Conservation (phyloP, 2,797 vertebrate genomes). For the Eremophila alpestris region DNA sequence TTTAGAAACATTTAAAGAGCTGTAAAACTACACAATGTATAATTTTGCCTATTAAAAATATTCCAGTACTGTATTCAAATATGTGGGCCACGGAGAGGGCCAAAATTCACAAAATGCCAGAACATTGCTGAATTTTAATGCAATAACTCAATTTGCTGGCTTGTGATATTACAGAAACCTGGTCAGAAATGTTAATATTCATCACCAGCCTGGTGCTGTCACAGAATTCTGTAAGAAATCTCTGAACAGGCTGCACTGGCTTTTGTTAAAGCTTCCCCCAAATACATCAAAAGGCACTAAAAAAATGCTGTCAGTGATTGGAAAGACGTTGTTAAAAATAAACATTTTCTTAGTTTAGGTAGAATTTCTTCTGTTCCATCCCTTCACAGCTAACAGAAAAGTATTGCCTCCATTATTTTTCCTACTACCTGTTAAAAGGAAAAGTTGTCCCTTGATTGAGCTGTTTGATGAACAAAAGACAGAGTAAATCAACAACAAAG, state of each 20-base stretch:
- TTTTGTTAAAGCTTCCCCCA: background rate
- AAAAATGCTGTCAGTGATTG: background rate
- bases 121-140: background rate
- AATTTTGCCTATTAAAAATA: background rate
- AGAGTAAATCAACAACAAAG: background rate
- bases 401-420: background rate
- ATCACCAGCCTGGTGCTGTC: background rate
- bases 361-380: background rate
- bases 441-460: background rate
- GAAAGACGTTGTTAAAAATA: background rate
- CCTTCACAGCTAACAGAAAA: background rate
- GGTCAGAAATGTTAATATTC: background rate
- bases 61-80: background rate
- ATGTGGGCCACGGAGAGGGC: accelerated
- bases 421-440: background rate
- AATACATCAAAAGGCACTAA: constrained; percentile 24
- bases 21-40: accelerated
- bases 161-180: background rate
- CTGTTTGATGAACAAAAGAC: background rate
- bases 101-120: background rate
- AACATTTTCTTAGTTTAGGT: background rate
- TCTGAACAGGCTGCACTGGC: background rate
- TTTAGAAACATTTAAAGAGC: background rate
- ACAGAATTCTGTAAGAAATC: background rate
- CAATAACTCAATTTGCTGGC: background rate